phyloP scores from a whole-genome alignment of 2,113 vertebrate genomes.

The Tragelaphus strepsiceros region DNA sequence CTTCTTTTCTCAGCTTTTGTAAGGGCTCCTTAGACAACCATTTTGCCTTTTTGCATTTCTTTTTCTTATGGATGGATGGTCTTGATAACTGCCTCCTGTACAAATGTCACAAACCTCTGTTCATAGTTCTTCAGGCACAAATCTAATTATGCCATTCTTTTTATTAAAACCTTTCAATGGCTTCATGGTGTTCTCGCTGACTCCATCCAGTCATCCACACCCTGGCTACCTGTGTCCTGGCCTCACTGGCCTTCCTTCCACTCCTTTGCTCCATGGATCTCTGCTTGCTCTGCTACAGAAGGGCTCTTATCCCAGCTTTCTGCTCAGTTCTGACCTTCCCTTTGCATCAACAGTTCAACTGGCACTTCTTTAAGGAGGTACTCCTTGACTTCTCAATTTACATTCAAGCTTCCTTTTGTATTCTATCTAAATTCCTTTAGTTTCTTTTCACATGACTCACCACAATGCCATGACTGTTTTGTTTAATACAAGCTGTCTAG shows the following conservation, averaged over 20 bases:
- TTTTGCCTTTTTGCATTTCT: not conserved
- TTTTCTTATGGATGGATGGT: not conserved
- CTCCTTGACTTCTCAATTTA: not conserved
- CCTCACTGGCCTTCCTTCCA: not conserved
- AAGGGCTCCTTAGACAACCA: not conserved
- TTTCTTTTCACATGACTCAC: not conserved
- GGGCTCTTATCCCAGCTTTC: not conserved
- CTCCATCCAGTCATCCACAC: no score
- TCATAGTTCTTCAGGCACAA: not conserved
- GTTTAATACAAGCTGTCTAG: not conserved
- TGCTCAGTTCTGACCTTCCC: not conserved
- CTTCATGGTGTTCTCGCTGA: not conserved
- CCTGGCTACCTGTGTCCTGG: not conserved
- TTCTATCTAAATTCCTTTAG: not conserved
- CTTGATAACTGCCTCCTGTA: not conserved
- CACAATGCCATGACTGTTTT: not conserved
- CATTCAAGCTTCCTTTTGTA: not conserved
- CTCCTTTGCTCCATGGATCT: no score
- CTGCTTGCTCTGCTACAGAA: not conserved
- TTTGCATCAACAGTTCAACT: not conserved
- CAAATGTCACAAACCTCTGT: not conserved
- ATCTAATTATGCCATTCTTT: not conserved
- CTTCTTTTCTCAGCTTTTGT: not conserved
- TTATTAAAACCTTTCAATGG: not conserved
- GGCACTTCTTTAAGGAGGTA: not conserved